phyloP scores from a whole-genome alignment of 2,797 vertebrate species.

The Erpetoichthys calabaricus region DNA sequence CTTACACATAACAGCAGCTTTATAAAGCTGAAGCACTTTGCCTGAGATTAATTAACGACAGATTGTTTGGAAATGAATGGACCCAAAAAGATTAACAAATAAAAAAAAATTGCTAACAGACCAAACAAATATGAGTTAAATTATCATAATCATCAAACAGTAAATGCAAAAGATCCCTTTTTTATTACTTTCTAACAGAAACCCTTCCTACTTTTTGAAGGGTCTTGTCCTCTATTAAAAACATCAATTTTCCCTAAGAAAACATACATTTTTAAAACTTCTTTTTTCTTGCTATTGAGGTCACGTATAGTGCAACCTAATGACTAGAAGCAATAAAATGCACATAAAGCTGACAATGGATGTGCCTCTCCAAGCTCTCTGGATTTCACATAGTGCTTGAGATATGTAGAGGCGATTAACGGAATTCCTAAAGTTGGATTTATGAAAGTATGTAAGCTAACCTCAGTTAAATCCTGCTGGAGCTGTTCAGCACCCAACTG shows the following conservation, averaged over 20 bases:
- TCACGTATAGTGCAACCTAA: constrained; percentile 37
- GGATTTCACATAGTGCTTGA: constrained; percentile 20
- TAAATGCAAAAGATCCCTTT: too few species aligned
- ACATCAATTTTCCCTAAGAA: constrained; percentile 29
- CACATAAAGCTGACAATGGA: constrained; percentile 34
- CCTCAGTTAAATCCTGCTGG: constrained; percentile 34
- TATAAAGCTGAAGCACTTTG: too few species aligned
- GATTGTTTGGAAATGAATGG: too few species aligned
- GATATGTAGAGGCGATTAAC: constrained; percentile 32
- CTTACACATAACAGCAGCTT: too few species aligned
- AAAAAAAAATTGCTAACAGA: too few species aligned
- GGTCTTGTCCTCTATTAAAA: constrained; percentile 27
- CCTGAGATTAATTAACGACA: too few species aligned
- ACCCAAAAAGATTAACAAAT: too few species aligned
- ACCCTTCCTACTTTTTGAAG: too few species aligned
- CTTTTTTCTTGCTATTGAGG: constrained; percentile 27
- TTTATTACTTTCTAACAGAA: too few species aligned
- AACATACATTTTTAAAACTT: constrained; percentile 28
- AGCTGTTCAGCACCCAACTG: constrained; percentile 36
- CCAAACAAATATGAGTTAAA: too few species aligned
- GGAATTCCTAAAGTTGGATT: constrained; percentile 41
- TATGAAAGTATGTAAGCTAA: constrained; percentile 46
- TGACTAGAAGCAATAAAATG: constrained; percentile 46
- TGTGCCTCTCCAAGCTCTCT: constrained; percentile 31
- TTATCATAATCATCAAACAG: too few species aligned